Percentiles rank a stretch among this genome's conserved stretches.
phyloP scores from a whole-genome alignment of 1,140 invertebrate species.

The Hermetia illucens region DNA sequence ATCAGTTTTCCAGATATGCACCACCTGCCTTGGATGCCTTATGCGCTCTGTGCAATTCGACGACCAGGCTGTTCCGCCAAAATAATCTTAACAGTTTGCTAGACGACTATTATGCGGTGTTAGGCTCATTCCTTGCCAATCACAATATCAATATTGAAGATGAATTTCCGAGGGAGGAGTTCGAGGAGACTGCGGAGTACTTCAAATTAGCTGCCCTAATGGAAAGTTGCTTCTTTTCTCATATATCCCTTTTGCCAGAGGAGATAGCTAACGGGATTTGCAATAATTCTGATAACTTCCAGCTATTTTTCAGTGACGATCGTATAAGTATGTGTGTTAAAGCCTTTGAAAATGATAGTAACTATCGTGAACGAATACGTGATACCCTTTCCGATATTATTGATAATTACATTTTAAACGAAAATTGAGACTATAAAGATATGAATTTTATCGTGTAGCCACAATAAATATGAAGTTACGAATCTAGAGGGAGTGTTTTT shows the following conservation, averaged over 20 bases:
- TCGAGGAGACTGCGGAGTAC: slow-evolving; percentile 29
- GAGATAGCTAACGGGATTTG: slow-evolving; percentile 26
- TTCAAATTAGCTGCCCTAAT: slow-evolving; percentile 34
- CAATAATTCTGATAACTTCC: slow-evolving; percentile 22
- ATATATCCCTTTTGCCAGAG: slow-evolving; percentile 28
- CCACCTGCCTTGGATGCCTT: slow-evolving; percentile 36
- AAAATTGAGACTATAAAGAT: too few species aligned
- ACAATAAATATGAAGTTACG: too few species aligned
- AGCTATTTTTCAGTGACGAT: slow-evolving; percentile 28
- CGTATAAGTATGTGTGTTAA: slow-evolving; percentile 33
- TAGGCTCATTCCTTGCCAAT: slow-evolving; percentile 27
- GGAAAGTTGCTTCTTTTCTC: slow-evolving; percentile 35
- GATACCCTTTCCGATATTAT: slow-evolving; percentile 36
- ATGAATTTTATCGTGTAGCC: too few species aligned
- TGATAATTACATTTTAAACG: slow-evolving; percentile 28
- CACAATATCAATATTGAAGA: slow-evolving; percentile 24
- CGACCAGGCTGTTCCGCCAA: slow-evolving; percentile 29
- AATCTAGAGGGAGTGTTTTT: too few species aligned
- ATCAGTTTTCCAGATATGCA: slow-evolving; percentile 41
- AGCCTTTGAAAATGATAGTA: slow-evolving; percentile 26
- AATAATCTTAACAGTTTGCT: slow-evolving; percentile 30
- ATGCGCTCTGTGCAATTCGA: slow-evolving; percentile 36
- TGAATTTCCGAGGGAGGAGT: slow-evolving; percentile 27
- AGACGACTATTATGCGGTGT: slow-evolving; percentile 33
- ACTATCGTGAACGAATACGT: slow-evolving; percentile 26